Percentiles rank a stretch among this genome's conserved stretches.
Evolutionary conservation across 2,113 vertebrate genomes (phyloP).

Genomic region (Neodon shergylaensis): DNA sequence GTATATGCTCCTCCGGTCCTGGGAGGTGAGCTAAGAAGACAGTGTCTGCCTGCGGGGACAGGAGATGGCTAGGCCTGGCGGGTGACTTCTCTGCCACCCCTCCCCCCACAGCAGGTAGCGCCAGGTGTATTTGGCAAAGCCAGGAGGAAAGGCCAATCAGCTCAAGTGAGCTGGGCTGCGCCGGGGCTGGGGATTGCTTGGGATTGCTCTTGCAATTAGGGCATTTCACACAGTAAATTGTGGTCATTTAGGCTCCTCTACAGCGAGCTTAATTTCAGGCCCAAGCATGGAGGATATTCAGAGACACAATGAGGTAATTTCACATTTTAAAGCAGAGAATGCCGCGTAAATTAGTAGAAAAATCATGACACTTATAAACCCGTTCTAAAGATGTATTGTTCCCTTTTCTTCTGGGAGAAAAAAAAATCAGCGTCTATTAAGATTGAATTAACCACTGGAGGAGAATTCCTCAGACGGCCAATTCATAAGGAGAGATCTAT

Average conservation of each 20-base stretch:
- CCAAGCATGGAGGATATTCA: conserved; percentile 85
- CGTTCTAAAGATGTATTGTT: conserved; percentile 88
- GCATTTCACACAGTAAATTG: conserved; percentile 89
- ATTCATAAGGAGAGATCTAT: conserved; percentile 81
- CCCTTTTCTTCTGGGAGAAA: conserved; percentile 81
- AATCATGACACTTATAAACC: conserved; percentile 88
- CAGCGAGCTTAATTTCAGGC: conserved; percentile 84
- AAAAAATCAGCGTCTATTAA: conserved; percentile 86
- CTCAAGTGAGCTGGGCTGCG: conserved; percentile 71
- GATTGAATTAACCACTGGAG: conserved; percentile 86
- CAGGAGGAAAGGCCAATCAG: conserved; percentile 85
- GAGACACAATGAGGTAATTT: conserved; percentile 89
- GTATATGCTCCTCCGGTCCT: neutral
- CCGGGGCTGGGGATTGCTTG: conserved; percentile 82
- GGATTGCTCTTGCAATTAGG: conserved; percentile 89
- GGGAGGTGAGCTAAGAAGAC: neutral
- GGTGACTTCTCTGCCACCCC: neutral
- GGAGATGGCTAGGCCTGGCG: neutral
- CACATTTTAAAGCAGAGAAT: conserved; percentile 84
- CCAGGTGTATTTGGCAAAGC: conserved; percentile 73
- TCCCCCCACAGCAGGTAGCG: conserved; percentile 59
- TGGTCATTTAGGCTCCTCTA: conserved; percentile 88
- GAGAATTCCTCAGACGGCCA: conserved; percentile 83
- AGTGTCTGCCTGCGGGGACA: neutral
- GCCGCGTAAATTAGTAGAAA: conserved; percentile 86